A percentile compares a stretch with the other conserved stretches of the same genome.
phyloP scores from a whole-genome alignment of 1,140 invertebrate genomes.

The Neodiprion fabricii region DNA sequence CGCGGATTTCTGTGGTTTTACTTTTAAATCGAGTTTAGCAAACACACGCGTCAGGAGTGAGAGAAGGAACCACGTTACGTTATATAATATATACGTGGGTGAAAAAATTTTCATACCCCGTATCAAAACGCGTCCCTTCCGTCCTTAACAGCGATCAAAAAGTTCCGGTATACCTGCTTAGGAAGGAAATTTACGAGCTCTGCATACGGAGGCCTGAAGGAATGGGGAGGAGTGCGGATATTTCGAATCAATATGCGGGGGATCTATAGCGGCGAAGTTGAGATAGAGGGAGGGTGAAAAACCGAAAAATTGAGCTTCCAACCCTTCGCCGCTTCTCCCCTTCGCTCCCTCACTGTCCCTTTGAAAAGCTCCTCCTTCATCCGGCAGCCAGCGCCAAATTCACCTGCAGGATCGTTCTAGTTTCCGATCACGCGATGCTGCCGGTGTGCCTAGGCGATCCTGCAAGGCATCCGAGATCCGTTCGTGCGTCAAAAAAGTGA shows the following conservation, averaged over 20 bases:
- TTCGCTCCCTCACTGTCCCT: too few relatives aligned
- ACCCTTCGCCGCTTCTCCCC: neutral
- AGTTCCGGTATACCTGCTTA: neutral
- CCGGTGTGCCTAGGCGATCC: neutral
- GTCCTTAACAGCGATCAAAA: constrained; percentile 4
- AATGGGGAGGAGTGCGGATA: neutral
- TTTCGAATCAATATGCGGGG: neutral
- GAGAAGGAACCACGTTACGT: neutral
- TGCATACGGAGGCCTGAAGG: neutral
- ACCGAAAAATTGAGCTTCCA: neutral
- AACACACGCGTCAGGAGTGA: neutral
- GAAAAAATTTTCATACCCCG: too few relatives aligned
- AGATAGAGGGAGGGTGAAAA: neutral
- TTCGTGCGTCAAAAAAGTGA: neutral
- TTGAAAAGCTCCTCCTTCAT: too few relatives aligned
- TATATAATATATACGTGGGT: neutral
- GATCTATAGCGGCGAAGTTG: neutral
- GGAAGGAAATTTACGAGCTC: neutral
- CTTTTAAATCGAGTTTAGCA: constrained; percentile 3
- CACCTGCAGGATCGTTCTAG: constrained; percentile 1
- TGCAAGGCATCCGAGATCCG: neutral
- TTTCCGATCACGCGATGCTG: constrained; percentile 1
- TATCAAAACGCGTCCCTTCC: neutral
- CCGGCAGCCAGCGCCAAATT: neutral
- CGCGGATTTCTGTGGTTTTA: neutral